Base-by-base conservation (phyloP, 2,888 invertebrate species). In the Drosophila limbata region DNA sequence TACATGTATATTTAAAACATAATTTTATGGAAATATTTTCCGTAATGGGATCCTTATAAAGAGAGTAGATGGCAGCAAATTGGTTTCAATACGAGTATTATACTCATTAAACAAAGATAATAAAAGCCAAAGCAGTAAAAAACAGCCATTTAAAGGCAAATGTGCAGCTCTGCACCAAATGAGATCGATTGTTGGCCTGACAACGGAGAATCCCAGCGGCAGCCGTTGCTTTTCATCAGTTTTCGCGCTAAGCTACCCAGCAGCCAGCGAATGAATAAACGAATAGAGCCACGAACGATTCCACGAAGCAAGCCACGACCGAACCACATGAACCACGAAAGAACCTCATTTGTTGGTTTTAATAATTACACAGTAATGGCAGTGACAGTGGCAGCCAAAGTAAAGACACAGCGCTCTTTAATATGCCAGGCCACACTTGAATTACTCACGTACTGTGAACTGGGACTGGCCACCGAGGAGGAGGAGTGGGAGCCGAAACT, bases 301-400 rank as follows among this genome's bases (percentile, higher is more conserved):
- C 28, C 28, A 28, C 28, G 25, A 25, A 6, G 5, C 5, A 25
- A 25, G 25, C 25, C 25, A 25, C 25, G 25, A 25, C 5, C 25
- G 25, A 25, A 51, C 45, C 72, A 64, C 44, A 59, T 40, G 59
- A 42, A 64, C 84, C 84, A 72, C 84, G n/a, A n/a, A 81, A 61
- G 72, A 84, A 78, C 74, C 75, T 88, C 82, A 89, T 90, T 89
- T 90, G 90, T 89, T 90, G 89, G 88, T 81, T 89, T 86, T 89
- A 81, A 87, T 90, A 89, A 89, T 89, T 89, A 89, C 87, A 79
- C 77, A 85, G 78, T 76, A 61, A 53, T 52, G 69, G 66, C 61
- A 68, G 63, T 60, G 53, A 40, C 48, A 56, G 35, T 28, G 37
- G 21, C 28, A 56, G 40, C 44, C 39, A n/a, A 44, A 47, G 4